Evolutionary conservation across 2,797 vertebrate genomes (phyloP), one percentile per base, ranked within the genome.

Genomic region (Bradypus variegatus): DNA sequence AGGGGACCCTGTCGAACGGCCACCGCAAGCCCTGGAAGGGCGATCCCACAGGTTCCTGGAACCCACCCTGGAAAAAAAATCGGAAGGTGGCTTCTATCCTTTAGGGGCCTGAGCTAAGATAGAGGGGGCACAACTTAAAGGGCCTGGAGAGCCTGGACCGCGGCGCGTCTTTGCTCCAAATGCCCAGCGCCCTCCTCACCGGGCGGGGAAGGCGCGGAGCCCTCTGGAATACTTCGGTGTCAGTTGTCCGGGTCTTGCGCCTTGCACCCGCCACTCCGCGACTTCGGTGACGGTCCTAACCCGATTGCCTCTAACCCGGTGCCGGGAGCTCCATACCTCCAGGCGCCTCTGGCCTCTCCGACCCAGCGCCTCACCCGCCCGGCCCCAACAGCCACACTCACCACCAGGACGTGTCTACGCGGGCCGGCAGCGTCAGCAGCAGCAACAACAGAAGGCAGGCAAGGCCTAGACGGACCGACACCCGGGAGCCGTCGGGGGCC

Each of bases 361-460:
- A 50, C 73, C 90, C 89, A 4, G 15, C 48, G 48, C 73, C 50
- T 79, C 76, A 18, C 58, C 75, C 84, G 21, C 58, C 93, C 70
- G 27, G 2, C 21, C 84, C 64, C 0, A 8, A 18, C 38, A 33
- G 18, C 83, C 83, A 11, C 86, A 97, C 98, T 98, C 97, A 99
- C 99, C 99, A 99, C 99, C 99, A 99, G 77, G 98, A 99, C 62
- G 98, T 98, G 90, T 99, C 98, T 88, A 98, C 98, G 75, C 98
- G 98, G 62, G 98, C 98, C 31, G 98, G 98, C 96, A 99, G 98
- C 84, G 98, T 96, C 85, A 99, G 98, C 96, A 99, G 98, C 41
- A 98, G 97, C 92, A 99, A 89, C 86, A 98, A 97, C 62, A 97
- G 96, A 92, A 96, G 96, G 96, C 91, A 96, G 94, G 94, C 97